These are phyloP conservation scores for Nezara viridula DNA, from an alignment of 2,888 invertebrate genomes.

Conservation along the genomic window DNA sequence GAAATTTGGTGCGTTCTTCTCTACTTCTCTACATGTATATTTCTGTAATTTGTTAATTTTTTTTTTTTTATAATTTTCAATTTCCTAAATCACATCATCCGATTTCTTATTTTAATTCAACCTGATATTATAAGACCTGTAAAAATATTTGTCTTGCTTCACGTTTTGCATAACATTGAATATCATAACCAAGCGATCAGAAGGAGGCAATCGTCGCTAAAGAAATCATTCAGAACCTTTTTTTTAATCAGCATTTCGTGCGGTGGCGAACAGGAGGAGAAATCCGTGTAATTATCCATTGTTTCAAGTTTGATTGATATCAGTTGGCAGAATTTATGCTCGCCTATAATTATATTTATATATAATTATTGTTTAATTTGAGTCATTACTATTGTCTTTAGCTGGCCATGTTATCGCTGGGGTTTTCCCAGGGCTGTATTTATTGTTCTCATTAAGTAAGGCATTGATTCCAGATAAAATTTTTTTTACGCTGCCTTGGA, in stretches of 20 bases:
- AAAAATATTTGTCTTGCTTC: too few relatives aligned
- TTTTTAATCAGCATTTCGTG: constrained; percentile 24
- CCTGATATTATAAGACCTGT: too few relatives aligned
- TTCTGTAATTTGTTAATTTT: too few relatives aligned
- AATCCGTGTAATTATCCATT: constrained; percentile 47
- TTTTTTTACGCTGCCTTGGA: constrained; percentile 45
- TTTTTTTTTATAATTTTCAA: too few relatives aligned
- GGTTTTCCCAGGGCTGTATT: constrained; percentile 53
- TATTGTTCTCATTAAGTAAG: constrained; percentile 56
- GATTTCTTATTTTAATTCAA: too few relatives aligned
- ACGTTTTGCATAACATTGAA: not conserved
- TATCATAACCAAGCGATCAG: not conserved
- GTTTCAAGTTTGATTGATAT: constrained; percentile 54
- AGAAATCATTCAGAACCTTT: not conserved
- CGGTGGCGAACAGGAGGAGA: constrained; percentile 24
- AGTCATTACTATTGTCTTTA: constrained; percentile 55
- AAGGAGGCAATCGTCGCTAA: not conserved
- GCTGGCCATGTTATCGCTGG: constrained; percentile 21
- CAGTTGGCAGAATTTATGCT: constrained; percentile 38
- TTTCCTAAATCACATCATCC: too few relatives aligned
- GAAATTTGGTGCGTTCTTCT: too few relatives aligned
- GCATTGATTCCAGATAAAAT: constrained; percentile 55
- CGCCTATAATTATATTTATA: constrained; percentile 37
- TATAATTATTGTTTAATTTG: constrained; percentile 55
- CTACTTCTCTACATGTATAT: too few relatives aligned